A percentile compares a stretch with the other conserved stretches of the same genome.
Evolutionary conservation across 1,140 invertebrate genomes (phyloP).

Genomic region (Macrosteles quadrilineatus): DNA sequence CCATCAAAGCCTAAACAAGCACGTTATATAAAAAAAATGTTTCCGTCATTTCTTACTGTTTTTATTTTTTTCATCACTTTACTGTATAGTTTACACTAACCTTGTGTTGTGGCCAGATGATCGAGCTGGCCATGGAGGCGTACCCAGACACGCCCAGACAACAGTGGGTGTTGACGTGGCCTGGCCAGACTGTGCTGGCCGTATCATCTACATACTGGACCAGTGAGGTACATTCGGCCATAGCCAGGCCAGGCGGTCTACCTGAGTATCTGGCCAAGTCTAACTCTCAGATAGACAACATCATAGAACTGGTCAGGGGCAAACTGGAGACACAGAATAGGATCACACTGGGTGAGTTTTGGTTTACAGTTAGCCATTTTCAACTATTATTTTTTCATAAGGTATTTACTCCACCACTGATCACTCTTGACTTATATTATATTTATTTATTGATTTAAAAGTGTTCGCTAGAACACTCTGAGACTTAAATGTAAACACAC

Average conservation of each 20-base stretch:
- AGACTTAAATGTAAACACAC: too few species aligned
- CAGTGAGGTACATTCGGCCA: constrained; percentile 72
- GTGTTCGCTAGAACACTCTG: too few species aligned
- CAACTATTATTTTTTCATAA: background rate
- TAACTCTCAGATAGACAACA: constrained; percentile 75
- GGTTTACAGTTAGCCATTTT: background rate
- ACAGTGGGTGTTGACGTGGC: constrained; percentile 86
- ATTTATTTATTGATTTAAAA: too few species aligned
- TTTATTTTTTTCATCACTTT: too few species aligned
- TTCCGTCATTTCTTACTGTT: too few species aligned
- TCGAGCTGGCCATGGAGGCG: constrained; percentile 58
- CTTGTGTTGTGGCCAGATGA: too few species aligned
- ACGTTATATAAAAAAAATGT: too few species aligned
- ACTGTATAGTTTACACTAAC: too few species aligned
- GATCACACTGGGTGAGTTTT: constrained; percentile 74
- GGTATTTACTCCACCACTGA: background rate
- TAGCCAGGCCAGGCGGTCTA: constrained; percentile 58
- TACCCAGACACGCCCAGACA: constrained; percentile 67
- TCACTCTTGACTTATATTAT: too few species aligned
- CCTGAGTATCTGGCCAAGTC: constrained; percentile 59
- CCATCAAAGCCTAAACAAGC: too few species aligned
- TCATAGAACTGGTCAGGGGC: constrained; percentile 84
- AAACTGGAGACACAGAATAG: constrained; percentile 86
- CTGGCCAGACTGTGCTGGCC: constrained; percentile 85
- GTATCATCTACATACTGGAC: constrained; percentile 91